Percentiles rank a stretch among this genome's conserved stretches.
These are phyloP conservation scores for Bagarius yarrelli DNA, from an alignment of 2,113 vertebrate species.

Conservation along the genomic window DNA sequence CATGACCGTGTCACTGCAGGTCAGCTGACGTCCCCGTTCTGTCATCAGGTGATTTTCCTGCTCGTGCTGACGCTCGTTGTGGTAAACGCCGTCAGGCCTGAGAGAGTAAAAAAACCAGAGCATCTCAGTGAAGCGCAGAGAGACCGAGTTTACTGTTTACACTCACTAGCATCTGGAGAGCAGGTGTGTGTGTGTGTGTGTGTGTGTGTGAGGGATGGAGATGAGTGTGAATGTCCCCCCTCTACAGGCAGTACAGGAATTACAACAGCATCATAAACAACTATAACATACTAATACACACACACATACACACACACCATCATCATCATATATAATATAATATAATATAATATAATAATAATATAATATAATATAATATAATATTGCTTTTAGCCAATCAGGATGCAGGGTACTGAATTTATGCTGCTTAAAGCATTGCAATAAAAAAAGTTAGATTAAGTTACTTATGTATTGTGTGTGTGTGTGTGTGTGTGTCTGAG, in stretches of 20 bases:
- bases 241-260: constrained; percentile 56
- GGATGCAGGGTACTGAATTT: not conserved
- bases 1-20: constrained; percentile 21
- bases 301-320: no score
- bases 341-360: no score
- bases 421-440: not conserved
- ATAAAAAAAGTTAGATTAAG: constrained; percentile 1
- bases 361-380: no score
- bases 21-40: constrained; percentile 44
- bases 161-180: constrained; percentile 69
- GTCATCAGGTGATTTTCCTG: constrained; percentile 53
- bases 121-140: constrained; percentile 57
- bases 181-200: constrained; percentile 65
- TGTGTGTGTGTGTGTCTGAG: not conserved
- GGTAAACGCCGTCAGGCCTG: constrained; percentile 45
- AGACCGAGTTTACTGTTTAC: constrained; percentile 46
- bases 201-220: constrained; percentile 47
- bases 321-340: no score
- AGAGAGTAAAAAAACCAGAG: constrained; percentile 43
- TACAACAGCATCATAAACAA: constrained; percentile 23
- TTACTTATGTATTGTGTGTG: no score
- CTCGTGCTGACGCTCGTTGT: constrained; percentile 33
- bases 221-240: constrained; percentile 51
- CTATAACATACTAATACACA: not conserved
- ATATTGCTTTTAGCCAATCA: not conserved